Percentiles rank a stretch among this genome's conserved stretches.
Evolutionary conservation across 1,140 invertebrate genomes (phyloP).

Genomic region (Zophobas atratus): DNA sequence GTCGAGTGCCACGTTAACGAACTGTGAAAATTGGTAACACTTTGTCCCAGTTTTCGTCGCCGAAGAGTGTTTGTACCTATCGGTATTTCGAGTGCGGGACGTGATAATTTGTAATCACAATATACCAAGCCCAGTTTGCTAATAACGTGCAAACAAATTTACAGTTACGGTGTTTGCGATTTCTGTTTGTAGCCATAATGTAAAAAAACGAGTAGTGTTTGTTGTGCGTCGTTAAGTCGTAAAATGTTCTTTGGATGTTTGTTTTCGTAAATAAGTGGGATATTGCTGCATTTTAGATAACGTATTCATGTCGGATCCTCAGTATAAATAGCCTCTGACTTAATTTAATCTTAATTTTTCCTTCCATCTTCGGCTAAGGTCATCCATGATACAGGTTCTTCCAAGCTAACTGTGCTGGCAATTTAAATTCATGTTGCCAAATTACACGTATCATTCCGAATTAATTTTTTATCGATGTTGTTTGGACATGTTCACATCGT

Average conservation of each 20-base stretch:
- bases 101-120: slow-evolving; percentile 27
- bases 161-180: slow-evolving; percentile 24
- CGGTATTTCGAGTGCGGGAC: slow-evolving; percentile 16
- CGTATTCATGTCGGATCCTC: not conserved
- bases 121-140: slow-evolving; percentile 14
- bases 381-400: slow-evolving; percentile 29
- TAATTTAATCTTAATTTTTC: slow-evolving; percentile 25
- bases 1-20: slow-evolving; percentile 7
- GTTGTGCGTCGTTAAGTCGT: not conserved
- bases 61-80: slow-evolving; percentile 6
- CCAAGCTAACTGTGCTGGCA: slow-evolving; percentile 29
- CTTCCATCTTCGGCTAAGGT: slow-evolving; percentile 22
- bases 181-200: not conserved
- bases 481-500: not conserved
- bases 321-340: slow-evolving; percentile 39
- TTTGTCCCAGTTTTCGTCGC: slow-evolving; percentile 19
- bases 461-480: slow-evolving; percentile 32
- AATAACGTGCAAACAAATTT: not conserved
- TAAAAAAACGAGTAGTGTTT: not conserved
- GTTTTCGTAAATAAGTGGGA: slow-evolving; percentile 11
- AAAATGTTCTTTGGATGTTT: not conserved
- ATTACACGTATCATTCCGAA: slow-evolving; percentile 31
- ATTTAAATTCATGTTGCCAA: slow-evolving; percentile 34
- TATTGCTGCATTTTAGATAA: slow-evolving; percentile 15
- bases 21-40: slow-evolving; percentile 22